Evolutionary conservation across 1,140 invertebrate species (phyloP), one percentile per base, ranked within the genome.

Genomic region (Apis cerana): DNA sequence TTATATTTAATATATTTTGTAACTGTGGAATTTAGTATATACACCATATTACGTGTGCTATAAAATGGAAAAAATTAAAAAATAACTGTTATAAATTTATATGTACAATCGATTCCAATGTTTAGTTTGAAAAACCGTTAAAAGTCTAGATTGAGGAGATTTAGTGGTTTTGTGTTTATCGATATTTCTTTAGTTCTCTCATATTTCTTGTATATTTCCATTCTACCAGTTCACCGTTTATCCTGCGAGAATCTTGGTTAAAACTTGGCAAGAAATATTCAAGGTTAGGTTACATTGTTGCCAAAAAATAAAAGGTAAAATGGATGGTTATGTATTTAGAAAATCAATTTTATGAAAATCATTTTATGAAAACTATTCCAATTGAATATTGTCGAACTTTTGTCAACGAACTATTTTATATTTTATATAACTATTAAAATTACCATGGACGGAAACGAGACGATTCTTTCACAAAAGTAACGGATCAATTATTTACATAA

Each of bases 241-340:
- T 8, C 21, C 12, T 1, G 17, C 27, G 48, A 69, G 48, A 52
- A 70, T 70, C 10, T 43, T 43, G 33, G 13, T 10, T 13, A 54
- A 52, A 52, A n/a, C 48, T 15, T 1, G 69, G 13, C n/a, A 52
- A 15, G n/a, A 9, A 27, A 1, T 1, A 3, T 75, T 76, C 62
- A n/a, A 54, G 75, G 23, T 15, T 19, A 54, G 8, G 2, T 8
- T 17, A 23, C 10, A n/a, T 10, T 43, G 19, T 13, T 10, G 27
- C 9, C 33, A 19, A 68, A 67, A 52, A 75, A 59, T 75, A 64
- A 75, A 27, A 77, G 64, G 13, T 23, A 48, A 23, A 2, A 43
- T 19, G 15, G 74, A 5, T 4, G 13, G 5, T 11, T n/a, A 2
- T 3, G 4, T 13, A 48, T 56, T 78, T 33, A 50, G 52, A 56